Evolutionary conservation across 2,888 invertebrate genomes (phyloP), one percentile per base, ranked within the genome.

Genomic region (Limenitis camilla): DNA sequence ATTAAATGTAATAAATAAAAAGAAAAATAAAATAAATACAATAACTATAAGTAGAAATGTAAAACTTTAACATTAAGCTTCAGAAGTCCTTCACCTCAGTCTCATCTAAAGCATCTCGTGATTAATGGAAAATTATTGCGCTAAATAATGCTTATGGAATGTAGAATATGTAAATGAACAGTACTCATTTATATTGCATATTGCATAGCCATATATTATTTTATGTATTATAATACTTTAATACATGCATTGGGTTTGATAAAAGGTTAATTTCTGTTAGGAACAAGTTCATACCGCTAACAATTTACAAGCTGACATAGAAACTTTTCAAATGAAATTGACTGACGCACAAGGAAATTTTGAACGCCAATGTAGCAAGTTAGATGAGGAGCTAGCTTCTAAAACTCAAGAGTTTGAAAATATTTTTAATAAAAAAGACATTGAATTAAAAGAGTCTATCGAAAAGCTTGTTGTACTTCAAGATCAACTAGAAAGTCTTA

Each of bases 301-400:
- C 51, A 68, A 70, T 60, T 72, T 81, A 60, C 64, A 74, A 70
- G 61, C 61, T 45, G 73, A 82, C 53, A 61, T 80, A 64, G 69
- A 76, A 56, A 65, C 55, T 33, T 64, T 78, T 40, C 68, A 77
- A 66, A 64, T 66, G 49, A 76, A 76, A 58, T 62, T 76, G 43
- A 58, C 58, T 40, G 71, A 72, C 35, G 56, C 68, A 2, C 74
- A 81, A 67, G 64, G 62, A 7, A 54, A 38, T 36, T 57, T 61
- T 19, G 56, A 55, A 52, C 49, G 28, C 8, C 57, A 77, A 59
- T 70, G 63, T 56, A 64, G 69, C 33, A 67, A 71, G 55, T 56
- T 80, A 11, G 70, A 67, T 49, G 65, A 70, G 35, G 71, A 76
- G 31, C 51, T 80, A 32, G 53, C 51, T 6, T 52, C 53, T 4